Conservation (phyloP, 2,797 vertebrate genomes). For the Sebastes nivosus region DNA sequence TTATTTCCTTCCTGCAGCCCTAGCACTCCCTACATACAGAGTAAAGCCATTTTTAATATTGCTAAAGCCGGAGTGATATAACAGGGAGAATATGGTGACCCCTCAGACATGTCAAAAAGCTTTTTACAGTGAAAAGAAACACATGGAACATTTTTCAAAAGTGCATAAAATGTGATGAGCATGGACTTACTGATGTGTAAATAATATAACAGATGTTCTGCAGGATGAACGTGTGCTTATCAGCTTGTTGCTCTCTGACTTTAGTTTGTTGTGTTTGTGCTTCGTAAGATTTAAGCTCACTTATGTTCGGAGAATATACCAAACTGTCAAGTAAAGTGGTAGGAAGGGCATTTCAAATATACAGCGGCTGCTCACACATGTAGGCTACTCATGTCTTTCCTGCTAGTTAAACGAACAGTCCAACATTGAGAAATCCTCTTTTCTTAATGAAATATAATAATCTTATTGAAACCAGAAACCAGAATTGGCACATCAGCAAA, state of each 20-base stretch:
- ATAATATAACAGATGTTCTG: neutral
- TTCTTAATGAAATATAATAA: neutral
- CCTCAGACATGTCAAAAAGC: neutral
- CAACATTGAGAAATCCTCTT: neutral
- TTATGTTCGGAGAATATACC: slow-evolving; percentile 17
- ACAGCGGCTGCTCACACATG: neutral
- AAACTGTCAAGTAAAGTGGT: slow-evolving; percentile 20
- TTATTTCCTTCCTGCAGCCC: neutral
- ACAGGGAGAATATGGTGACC: neutral
- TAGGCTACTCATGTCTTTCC: neutral
- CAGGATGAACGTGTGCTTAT: slow-evolving; percentile 7
- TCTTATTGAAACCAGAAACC: neutral
- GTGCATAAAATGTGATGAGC: slow-evolving; percentile 8
- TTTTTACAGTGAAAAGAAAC: slow-evolving; percentile 12
- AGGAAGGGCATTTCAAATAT: slow-evolving; percentile 25
- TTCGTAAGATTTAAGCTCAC: slow-evolving; percentile 24
- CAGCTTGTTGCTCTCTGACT: neutral
- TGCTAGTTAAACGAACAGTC: neutral
- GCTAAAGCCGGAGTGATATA: slow-evolving; percentile 14
- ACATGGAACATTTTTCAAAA: neutral
- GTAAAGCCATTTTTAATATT: slow-evolving; percentile 25
- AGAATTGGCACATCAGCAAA: neutral
- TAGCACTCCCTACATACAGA: neutral
- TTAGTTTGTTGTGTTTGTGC: slow-evolving; percentile 31
- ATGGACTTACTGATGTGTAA: neutral